These are phyloP conservation scores for Physocephala rufipes DNA, from an alignment of 2,888 invertebrate genomes.

Conservation along the genomic window DNA sequence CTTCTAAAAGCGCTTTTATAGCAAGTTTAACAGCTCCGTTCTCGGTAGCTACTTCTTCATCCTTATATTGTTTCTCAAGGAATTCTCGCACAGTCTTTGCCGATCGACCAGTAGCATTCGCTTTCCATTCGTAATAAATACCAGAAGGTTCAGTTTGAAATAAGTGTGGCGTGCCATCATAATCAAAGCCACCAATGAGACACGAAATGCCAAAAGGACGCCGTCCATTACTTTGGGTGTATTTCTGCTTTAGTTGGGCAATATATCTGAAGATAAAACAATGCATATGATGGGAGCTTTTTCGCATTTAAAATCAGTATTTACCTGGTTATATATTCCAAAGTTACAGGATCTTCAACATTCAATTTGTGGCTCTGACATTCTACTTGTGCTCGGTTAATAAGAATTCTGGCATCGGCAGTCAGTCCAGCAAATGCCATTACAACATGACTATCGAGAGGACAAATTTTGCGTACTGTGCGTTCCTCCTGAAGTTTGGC, in stretches of 20 bases:
- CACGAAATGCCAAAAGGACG: constrained; percentile 99
- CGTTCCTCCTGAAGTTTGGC: constrained; percentile 99
- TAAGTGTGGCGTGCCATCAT: constrained; percentile 93
- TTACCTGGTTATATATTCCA: constrained; percentile 91
- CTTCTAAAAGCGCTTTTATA: constrained; percentile 93
- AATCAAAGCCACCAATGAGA: constrained; percentile 97
- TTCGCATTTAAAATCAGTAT: too few relatives aligned
- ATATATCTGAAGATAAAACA: too few relatives aligned
- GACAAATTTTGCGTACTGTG: constrained; percentile 96
- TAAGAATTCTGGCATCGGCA: constrained; percentile 97
- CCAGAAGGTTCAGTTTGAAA: constrained; percentile 99
- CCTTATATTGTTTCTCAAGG: constrained; percentile 94
- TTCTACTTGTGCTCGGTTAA: constrained; percentile 97
- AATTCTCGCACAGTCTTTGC: constrained; percentile 98
- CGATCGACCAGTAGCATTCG: constrained; percentile 97
- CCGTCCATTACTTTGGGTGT: constrained; percentile 98
- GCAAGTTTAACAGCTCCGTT: constrained; percentile 93
- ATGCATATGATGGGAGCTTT: too few relatives aligned
- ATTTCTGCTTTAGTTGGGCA: constrained; percentile 90
- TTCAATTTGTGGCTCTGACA: constrained; percentile 98
- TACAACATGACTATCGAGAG: constrained; percentile 97
- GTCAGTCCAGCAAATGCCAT: constrained; percentile 99
- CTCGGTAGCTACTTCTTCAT: constrained; percentile 83
- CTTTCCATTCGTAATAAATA: constrained; percentile 99
- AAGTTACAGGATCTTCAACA: constrained; percentile 97